Percentiles rank a stretch among this genome's conserved stretches.
Evolutionary conservation across 2,888 invertebrate genomes (phyloP).

Genomic region (Rhagophthalmus giganteus): DNA sequence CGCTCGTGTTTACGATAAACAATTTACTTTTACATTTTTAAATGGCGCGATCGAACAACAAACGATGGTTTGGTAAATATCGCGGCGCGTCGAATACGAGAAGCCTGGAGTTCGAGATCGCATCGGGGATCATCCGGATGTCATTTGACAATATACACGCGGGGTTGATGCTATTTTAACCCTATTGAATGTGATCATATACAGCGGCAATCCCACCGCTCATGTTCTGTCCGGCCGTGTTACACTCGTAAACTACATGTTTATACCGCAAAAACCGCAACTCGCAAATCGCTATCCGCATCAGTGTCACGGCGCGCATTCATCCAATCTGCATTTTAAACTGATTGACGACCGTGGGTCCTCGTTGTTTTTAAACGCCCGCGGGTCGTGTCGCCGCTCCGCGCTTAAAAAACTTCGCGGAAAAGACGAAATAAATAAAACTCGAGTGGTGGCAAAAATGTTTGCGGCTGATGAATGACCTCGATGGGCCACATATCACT

Average conservation of each 20-base stretch:
- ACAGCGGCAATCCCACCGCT: slow-evolving; percentile 52
- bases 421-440: slow-evolving; percentile 11
- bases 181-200: slow-evolving; percentile 51
- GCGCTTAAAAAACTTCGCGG: no score
- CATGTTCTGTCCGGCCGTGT: slow-evolving; percentile 52
- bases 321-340: slow-evolving; percentile 53
- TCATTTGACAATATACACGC: slow-evolving; percentile 46
- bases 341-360: slow-evolving; percentile 53
- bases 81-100: no score
- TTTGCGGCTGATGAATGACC: slow-evolving; percentile 23
- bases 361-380: no score
- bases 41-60: no score
- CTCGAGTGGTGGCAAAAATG: slow-evolving; percentile 21
- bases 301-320: slow-evolving; percentile 53
- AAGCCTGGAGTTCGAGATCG: no score
- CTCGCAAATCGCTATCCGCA: slow-evolving; percentile 57
- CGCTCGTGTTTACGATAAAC: slow-evolving; percentile 3
- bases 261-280: slow-evolving; percentile 58
- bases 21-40: background rate
- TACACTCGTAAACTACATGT: slow-evolving; percentile 57
- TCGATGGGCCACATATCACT: slow-evolving; percentile 22
- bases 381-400: no score
- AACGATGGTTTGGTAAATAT: no score
- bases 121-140: slow-evolving; percentile 45
- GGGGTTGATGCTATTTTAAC: slow-evolving; percentile 48